Percentiles rank a stretch among this genome's conserved stretches.
phyloP scores from a whole-genome alignment of 2,113 vertebrate species.

The Atherinomorus stipes region DNA sequence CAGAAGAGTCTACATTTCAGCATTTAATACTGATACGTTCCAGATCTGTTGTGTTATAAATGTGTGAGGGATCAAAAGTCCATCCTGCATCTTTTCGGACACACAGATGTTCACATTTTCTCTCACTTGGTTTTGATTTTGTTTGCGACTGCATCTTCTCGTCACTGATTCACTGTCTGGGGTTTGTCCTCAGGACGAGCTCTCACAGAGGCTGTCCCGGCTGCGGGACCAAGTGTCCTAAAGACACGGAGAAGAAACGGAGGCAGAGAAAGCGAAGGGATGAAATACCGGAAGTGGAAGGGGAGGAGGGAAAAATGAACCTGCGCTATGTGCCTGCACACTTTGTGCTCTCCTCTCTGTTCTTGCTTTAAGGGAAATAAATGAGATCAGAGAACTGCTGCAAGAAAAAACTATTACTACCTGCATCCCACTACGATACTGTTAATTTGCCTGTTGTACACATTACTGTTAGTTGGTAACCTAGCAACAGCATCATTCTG shows the following conservation, averaged over 20 bases:
- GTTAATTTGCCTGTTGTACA: constrained; percentile 17
- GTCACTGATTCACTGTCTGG: not conserved
- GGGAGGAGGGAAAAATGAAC: not conserved
- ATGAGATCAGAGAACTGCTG: not conserved
- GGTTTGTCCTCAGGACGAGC: constrained; percentile 83
- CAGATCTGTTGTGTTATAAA: too few relatives aligned
- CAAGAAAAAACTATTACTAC: not conserved
- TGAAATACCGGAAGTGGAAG: constrained; percentile 1
- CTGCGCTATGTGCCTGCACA: constrained; percentile 17
- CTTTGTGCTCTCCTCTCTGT: constrained; percentile 15
- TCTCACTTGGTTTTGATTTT: too few relatives aligned
- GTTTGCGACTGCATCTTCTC: not conserved
- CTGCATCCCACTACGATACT: not conserved
- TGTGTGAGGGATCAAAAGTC: too few relatives aligned
- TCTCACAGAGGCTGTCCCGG: constrained; percentile 89
- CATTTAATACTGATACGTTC: too few relatives aligned
- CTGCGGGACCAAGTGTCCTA: constrained; percentile 88
- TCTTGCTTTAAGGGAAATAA: constrained; percentile 15
- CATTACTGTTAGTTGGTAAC: not conserved
- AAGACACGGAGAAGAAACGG: not conserved
- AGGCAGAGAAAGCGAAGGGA: not conserved
- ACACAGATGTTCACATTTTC: too few relatives aligned
- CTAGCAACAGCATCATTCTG: not conserved
- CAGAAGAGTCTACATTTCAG: too few relatives aligned
- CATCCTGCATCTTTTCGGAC: too few relatives aligned